These are phyloP conservation scores for Ara ararauna DNA, from an alignment of 2,797 vertebrate species.

Conservation along the genomic window DNA sequence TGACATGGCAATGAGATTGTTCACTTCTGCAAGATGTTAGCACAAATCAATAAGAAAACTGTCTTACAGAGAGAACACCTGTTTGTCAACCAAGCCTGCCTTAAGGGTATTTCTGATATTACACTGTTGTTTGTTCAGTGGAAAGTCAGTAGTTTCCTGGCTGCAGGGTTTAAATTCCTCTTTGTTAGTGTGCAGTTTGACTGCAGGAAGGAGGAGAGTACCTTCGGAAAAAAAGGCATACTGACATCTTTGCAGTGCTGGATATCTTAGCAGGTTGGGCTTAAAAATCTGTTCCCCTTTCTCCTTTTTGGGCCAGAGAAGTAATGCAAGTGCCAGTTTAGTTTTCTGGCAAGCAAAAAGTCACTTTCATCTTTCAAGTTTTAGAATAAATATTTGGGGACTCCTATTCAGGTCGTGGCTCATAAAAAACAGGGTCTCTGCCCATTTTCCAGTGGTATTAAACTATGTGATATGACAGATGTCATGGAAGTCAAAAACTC, in stretches of 20 bases:
- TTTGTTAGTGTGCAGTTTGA: neutral
- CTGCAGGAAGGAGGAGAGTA: neutral
- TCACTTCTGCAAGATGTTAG: slow-evolving; percentile 64
- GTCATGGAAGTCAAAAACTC: neutral
- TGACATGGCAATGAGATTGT: slow-evolving; percentile 66
- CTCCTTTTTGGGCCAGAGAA: neutral
- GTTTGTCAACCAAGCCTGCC: slow-evolving; percentile 60
- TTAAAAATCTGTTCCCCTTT: neutral
- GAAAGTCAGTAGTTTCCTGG: slow-evolving; percentile 2
- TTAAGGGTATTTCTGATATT: slow-evolving; percentile 55
- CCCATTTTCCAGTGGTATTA: neutral
- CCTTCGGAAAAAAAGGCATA: neutral
- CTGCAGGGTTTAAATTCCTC: slow-evolving; percentile 8
- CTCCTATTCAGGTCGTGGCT: neutral
- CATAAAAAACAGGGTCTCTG: neutral
- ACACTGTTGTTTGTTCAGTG: slow-evolving; percentile 22
- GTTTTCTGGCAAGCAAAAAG: neutral
- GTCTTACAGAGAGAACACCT: slow-evolving; percentile 58
- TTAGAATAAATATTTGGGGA: neutral
- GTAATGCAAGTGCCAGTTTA: neutral
- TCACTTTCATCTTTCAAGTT: neutral
- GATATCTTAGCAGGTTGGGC: neutral
- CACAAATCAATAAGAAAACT: slow-evolving; percentile 70
- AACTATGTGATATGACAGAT: neutral
- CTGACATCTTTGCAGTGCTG: neutral